Percentiles rank a stretch among this genome's conserved stretches.
phyloP scores from a whole-genome alignment of 2,113 vertebrate genomes.

The Drymodes brunneopygia region DNA sequence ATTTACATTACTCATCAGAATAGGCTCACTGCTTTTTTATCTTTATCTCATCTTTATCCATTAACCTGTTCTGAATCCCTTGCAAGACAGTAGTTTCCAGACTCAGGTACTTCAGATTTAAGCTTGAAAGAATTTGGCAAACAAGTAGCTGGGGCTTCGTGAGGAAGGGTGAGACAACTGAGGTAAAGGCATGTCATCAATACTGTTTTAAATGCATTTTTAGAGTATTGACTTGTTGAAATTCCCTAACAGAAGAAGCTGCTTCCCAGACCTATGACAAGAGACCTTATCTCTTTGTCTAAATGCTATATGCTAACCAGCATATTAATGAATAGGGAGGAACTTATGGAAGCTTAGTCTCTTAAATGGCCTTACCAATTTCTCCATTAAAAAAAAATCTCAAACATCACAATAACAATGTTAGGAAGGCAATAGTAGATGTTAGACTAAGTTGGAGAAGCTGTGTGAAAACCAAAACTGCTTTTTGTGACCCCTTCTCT shows the following conservation, averaged over 20 bases:
- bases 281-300: not conserved
- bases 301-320: not conserved
- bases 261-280: not conserved
- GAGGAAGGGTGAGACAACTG: not conserved
- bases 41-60: not conserved
- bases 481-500: not conserved
- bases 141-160: not conserved
- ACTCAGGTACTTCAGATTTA: not conserved
- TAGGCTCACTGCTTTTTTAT: not conserved
- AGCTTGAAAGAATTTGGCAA: not conserved
- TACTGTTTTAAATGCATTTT: not conserved
- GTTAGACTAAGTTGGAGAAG: not conserved
- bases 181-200: not conserved
- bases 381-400: not conserved
- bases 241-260: not conserved
- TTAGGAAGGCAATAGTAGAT: not conserved
- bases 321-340: not conserved
- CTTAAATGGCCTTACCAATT: not conserved
- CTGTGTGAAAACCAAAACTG: not conserved
- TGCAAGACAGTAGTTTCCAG: not conserved
- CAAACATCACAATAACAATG: not conserved
- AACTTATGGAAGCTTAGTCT: not conserved
- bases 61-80: not conserved
- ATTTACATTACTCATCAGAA: not conserved
- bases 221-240: not conserved